These are phyloP conservation scores for Neotragus moschatus DNA, from an alignment of 2,113 vertebrate genomes.

Conservation along the genomic window DNA sequence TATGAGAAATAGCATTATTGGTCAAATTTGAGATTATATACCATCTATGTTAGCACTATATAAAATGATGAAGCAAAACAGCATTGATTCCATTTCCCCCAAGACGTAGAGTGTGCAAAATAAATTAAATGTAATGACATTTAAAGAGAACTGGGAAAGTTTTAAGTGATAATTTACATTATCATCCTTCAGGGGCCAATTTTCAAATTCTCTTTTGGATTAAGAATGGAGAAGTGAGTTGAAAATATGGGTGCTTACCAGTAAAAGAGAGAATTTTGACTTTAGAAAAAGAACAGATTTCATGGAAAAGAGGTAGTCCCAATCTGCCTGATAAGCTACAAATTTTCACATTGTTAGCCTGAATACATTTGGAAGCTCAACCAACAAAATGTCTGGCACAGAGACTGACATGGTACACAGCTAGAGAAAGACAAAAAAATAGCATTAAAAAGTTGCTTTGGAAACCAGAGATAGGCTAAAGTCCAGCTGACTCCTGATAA, in stretches of 20 bases:
- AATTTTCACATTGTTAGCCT: background rate
- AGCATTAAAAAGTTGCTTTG: background rate
- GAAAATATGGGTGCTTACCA: background rate
- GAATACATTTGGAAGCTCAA: slow-evolving; percentile 26
- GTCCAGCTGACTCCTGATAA: background rate
- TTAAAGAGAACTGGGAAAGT: background rate
- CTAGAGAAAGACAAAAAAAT: background rate
- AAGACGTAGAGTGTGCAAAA: background rate
- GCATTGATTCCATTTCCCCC: background rate
- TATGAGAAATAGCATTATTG: background rate
- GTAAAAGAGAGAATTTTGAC: background rate
- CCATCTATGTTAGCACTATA: background rate
- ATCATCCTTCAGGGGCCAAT: background rate
- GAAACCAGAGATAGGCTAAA: background rate
- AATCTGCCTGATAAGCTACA: background rate
- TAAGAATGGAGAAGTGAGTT: background rate
- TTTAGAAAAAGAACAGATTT: background rate
- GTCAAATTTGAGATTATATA: background rate
- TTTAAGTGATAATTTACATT: background rate
- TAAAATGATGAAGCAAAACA: background rate
- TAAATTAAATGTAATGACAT: background rate
- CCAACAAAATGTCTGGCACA: slow-evolving; percentile 14
- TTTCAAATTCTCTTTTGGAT: slow-evolving; percentile 1
- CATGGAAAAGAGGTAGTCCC: background rate
- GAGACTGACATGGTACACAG: background rate